Evolutionary conservation across 2,113 vertebrate genomes (phyloP), one percentile per base, ranked within the genome.

Genomic region (Pao palembangensis): DNA sequence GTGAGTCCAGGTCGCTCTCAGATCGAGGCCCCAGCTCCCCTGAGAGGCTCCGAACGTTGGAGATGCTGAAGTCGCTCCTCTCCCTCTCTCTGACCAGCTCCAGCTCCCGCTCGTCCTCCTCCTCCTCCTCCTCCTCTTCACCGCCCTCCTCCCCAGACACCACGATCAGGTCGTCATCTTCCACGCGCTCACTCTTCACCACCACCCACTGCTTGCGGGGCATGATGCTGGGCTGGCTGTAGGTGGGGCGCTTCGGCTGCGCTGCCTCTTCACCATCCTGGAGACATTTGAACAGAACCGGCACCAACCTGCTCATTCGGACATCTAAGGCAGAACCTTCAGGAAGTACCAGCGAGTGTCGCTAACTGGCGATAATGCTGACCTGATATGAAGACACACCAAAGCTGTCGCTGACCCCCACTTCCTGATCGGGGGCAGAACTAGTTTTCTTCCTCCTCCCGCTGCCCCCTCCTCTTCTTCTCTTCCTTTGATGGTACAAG

Each of bases 151-250:
- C 94, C 69, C 94, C 93, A 0, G 93, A 90, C 58, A 94, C 93
- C 0, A 95, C 93, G 50, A 95, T 91, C 56, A 94, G 91, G 86
- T 95, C 85, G 34, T 94, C 94, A 41, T 94, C 93, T 76, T 94
- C 93, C 0, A 89, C 67, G 31, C 91, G 84, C 20, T 92, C 93
- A 0, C 93, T 93, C 68, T 94, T 96, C 69, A 94, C 93, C 20
- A 93, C 93, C 54, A 95, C 92, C 95, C 94, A 96, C 75, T 93
- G 94, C 74, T 93, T 93, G 4, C 93, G 93, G 0, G 94, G 95
- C 86, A 93, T 81, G 63, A 94, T 90, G 84, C 93, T 92, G 42
- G 94, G 92, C 25, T 91, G 91, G 58, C 86, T 84, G 68, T 93
- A 94, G 49, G 90, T 69, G 3, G 92, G 88, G 0, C 91, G 85